These are phyloP conservation scores for Anseranas semipalmata DNA, from an alignment of 2,113 vertebrate species.

Conservation along the genomic window DNA sequence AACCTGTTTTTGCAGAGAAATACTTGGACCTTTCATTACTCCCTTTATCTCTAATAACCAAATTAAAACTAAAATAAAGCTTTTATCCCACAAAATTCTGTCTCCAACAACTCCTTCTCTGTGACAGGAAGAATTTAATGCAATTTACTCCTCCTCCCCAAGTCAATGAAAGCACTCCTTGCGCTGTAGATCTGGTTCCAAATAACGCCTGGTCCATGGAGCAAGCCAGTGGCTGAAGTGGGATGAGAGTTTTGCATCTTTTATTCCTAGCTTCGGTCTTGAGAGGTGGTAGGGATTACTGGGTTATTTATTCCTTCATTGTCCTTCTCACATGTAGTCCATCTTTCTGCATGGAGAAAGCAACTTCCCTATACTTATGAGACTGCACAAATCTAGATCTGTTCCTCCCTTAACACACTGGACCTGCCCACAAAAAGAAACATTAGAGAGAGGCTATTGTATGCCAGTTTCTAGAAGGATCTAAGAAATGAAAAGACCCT, in stretches of 20 bases:
- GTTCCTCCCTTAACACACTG: neutral
- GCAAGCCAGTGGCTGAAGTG: neutral
- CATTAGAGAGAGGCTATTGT: neutral
- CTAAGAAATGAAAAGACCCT: neutral
- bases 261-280: neutral
- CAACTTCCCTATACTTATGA: accelerated
- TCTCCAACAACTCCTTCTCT: neutral
- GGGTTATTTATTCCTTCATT: neutral
- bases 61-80: neutral
- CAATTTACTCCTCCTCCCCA: neutral
- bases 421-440: neutral
- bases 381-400: neutral
- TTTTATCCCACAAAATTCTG: neutral
- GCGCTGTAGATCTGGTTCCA: neutral
- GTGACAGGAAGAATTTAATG: neutral
- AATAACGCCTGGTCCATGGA: neutral
- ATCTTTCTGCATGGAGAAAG: neutral
- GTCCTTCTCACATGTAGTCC: neutral
- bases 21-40: neutral
- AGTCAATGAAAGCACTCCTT: neutral
- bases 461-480: neutral
- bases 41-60: neutral
- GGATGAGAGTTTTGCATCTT: neutral
- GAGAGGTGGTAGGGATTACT: neutral
- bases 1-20: neutral